phyloP scores from a whole-genome alignment of 1,140 invertebrate genomes.

The Drosophila triauraria region DNA sequence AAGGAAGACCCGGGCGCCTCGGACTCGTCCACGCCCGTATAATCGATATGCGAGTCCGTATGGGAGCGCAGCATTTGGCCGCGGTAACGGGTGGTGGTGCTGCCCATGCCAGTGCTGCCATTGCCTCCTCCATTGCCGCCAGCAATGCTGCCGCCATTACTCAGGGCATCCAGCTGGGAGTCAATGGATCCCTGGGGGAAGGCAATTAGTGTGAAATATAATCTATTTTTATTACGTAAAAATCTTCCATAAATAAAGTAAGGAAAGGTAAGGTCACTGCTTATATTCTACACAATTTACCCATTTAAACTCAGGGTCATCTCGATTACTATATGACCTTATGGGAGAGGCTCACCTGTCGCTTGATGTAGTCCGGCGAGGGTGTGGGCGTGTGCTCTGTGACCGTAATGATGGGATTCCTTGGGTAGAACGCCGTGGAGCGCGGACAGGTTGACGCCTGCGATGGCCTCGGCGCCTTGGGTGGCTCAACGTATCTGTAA shows the following conservation, averaged over 20 bases:
- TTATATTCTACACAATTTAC: not conserved
- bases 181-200: conserved; percentile 90
- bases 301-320: conserved; percentile 5
- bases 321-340: not conserved
- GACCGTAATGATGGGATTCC: conserved; percentile 97
- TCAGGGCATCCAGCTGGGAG: conserved; percentile 91
- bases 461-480: conserved; percentile 68
- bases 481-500: conserved; percentile 85
- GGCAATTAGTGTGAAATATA: not conserved
- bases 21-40: conserved; percentile 91
- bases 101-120: conserved; percentile 66
- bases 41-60: conserved; percentile 97
- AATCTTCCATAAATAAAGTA: too few species aligned
- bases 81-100: conserved; percentile 69
- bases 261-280: not conserved
- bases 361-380: conserved; percentile 92
- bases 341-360: conserved; percentile 87
- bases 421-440: conserved; percentile 85
- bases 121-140: conserved; percentile 70
- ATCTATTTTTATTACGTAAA: too few species aligned
- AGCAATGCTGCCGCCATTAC: conserved; percentile 86
- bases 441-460: conserved; percentile 63
- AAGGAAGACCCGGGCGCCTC: conserved; percentile 95
- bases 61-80: conserved; percentile 91
- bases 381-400: conserved; percentile 97